A percentile compares a stretch with the other conserved stretches of the same genome.
Evolutionary conservation across 1,140 invertebrate species (phyloP).

Genomic region (Schlechtendalia chinensis): DNA sequence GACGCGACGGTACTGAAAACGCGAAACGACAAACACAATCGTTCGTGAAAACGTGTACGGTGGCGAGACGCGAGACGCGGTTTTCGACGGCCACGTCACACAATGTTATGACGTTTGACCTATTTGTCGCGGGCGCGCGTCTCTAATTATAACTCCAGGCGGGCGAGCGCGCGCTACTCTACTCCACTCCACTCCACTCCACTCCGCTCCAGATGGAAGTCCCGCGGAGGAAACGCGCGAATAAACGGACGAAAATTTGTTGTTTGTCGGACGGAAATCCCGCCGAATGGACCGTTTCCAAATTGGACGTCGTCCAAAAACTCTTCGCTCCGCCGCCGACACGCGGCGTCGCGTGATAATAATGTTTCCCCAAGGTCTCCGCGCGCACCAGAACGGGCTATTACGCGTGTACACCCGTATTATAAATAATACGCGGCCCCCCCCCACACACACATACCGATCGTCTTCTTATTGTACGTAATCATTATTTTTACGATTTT

Average conservation of each 20-base stretch:
- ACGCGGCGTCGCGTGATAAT: too few species aligned
- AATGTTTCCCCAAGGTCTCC: slow-evolving; percentile 23
- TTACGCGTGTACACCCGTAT: too few species aligned
- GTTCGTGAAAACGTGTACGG: too few species aligned
- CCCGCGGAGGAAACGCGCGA: slow-evolving; percentile 41
- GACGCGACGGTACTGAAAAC: slow-evolving; percentile 48
- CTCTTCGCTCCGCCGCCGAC: too few species aligned
- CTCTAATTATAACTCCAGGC: slow-evolving; percentile 49
- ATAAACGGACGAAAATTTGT: neutral
- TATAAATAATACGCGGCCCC: too few species aligned
- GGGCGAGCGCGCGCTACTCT: neutral
- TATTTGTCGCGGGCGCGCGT: slow-evolving; percentile 25
- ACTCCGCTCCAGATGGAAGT: slow-evolving; percentile 46
- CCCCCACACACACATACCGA: too few species aligned
- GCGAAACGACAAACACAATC: neutral
- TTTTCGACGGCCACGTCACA: neutral
- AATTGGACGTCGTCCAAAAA: slow-evolving; percentile 14
- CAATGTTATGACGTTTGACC: slow-evolving; percentile 37
- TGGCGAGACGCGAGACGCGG: neutral
- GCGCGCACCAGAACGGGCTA: neutral
- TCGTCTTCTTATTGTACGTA: too few species aligned
- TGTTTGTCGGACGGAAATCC: neutral
- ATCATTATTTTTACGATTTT: too few species aligned
- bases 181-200: too few species aligned
- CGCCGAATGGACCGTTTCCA: slow-evolving; percentile 27